These are phyloP conservation scores for Anabacerthia variegaticeps DNA, from an alignment of 2,797 vertebrate genomes.

Conservation along the genomic window DNA sequence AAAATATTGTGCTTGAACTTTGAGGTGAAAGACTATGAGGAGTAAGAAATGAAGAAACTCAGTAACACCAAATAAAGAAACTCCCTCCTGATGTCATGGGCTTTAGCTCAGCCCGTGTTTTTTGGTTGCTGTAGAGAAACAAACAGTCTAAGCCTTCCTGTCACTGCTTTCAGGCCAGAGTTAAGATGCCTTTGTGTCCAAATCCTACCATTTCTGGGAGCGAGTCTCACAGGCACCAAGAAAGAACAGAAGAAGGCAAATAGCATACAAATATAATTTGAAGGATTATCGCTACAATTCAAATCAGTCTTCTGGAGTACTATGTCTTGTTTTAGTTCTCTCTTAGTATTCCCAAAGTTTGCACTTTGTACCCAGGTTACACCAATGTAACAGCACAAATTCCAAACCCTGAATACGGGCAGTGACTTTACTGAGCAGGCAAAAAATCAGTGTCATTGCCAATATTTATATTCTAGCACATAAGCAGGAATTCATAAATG, in stretches of 20 bases:
- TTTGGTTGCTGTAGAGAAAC: not conserved
- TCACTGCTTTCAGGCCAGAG: not conserved
- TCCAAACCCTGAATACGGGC: not conserved
- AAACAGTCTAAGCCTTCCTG: not conserved
- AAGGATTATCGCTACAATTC: not conserved
- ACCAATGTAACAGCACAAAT: not conserved
- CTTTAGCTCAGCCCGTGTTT: not conserved
- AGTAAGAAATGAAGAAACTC: not conserved
- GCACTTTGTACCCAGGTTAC: not conserved
- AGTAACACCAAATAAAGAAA: not conserved
- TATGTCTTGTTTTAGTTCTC: not conserved
- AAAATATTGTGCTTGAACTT: conserved; percentile 1
- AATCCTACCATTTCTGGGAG: not conserved
- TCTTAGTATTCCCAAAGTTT: not conserved
- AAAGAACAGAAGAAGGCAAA: not conserved
- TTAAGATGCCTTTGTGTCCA: not conserved
- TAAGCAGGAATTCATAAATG: conserved; percentile 21
- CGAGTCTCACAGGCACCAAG: not conserved
- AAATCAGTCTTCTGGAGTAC: not conserved
- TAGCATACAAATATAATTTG: not conserved
- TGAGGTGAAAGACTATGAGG: not conserved
- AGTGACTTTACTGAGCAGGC: not conserved
- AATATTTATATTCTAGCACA: not conserved
- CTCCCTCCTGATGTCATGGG: not conserved
- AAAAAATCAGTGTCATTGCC: not conserved